Base-by-base conservation (phyloP, 1,140 invertebrate genomes). In the Samia ricini region DNA sequence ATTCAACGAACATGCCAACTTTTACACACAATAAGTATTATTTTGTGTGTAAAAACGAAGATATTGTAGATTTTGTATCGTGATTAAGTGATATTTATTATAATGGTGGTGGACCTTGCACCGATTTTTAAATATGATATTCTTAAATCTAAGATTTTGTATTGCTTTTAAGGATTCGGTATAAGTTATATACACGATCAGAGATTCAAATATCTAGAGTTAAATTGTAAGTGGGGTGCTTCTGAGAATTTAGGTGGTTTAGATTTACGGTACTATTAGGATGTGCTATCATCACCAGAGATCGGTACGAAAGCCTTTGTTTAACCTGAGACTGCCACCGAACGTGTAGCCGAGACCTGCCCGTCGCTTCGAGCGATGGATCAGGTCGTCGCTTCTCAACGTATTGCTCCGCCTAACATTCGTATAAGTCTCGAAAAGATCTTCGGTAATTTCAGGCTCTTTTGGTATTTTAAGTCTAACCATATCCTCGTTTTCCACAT, bases 401-500 rank as follows among this genome's bases (percentile, higher is more conserved):
- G 87, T 85, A 72, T 76, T 82, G 79, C 79, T 87, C n/a, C 79
- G 79, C 76, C 89, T 84, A 77, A 91, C 76, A 68, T 81, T 83
- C 18, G 74, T 76, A 71, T 91, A 87, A n/a, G 74, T 85, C 66
- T 91, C 85, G 72, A 85, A 90, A 58, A 88, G 74, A n/a, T 88
- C 83, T 74, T 91, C 89, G 6, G 87, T 83, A 33, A 91, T 83
- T 76, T 91, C 88, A 18, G 90, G 88, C 56, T 72, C 79, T 74
- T 75, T 72, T 50, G 90, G 89, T 78, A 91, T 90, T 76, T 85
- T 88, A 71, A 91, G 83, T 83, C 86, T 90, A 78, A 91, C 76
- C 78, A 85, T 85, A 83, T 86, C 85, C 72, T 88, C 84, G 81
- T 86, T 83, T 83, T 83, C 81, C 76, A 79, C 81, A 77, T 71